Evolutionary conservation across 35 echinoderm and acorn worm species (phyloP), one percentile per base, ranked within the genome.

Genomic region (Chiridota heheva): DNA sequence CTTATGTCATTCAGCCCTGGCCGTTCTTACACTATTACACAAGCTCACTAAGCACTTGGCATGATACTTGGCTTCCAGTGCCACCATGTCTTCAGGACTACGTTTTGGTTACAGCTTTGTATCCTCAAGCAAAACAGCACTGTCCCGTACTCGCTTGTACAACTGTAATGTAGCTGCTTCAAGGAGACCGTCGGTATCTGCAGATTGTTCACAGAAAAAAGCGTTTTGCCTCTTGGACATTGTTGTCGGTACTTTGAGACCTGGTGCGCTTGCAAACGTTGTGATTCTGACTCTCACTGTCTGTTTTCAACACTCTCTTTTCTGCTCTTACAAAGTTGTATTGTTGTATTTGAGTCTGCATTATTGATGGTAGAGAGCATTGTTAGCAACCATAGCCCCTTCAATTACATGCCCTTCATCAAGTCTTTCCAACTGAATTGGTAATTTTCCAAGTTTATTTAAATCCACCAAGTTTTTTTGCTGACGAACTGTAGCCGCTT

Each of bases 11-110:
- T 26, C 40, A 2, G 6, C 1, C 38, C 46, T 62, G 27, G n/a
- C 28, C 60, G 8, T 28, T 29, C 30, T 64, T 64, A 29, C 30
- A 16, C 73, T 22, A 59, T 77, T 80, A 58, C 80, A 86, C 12
- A 86, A 24, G 37, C 7, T 30, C 28, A 57, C 15, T 20, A 87
- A 42, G 44, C 84, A 87, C 3, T 30, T 2, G 2, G 3, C 36
- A 36, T 87, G 84, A 61, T 87, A 77, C 51, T 79, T 16, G 24
- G 81, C 69, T 7, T 84, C 81, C 3, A 84, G 34, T 7, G 69
- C 81, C 12, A 79, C 43, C 81, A 84, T 84, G 60, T 77, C 81
- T 42, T 69, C 69, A 76, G 7, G 40, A 84, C 81, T 84, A n/a
- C 51, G 40, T 3, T 27, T 31, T 3, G 40, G 13, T 16, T 51